These are phyloP conservation scores for Heliocidaris tuberculata DNA, from an alignment of 35 echinoderm and acorn worm genomes.

Conservation along the genomic window DNA sequence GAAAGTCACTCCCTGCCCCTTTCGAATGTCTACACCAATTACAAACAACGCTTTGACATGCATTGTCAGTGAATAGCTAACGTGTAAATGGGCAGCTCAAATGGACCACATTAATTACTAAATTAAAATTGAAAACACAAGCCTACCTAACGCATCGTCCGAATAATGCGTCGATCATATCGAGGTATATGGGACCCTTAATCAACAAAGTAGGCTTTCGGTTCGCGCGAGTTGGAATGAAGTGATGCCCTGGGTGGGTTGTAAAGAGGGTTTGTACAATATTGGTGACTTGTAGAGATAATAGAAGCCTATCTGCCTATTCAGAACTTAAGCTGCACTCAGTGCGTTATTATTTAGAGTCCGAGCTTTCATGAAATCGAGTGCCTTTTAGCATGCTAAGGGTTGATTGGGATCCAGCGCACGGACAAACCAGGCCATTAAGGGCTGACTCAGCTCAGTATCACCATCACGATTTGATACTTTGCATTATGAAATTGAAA, in stretches of 20 bases:
- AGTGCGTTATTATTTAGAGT: neutral
- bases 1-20: too few relatives aligned
- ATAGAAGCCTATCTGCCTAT: neutral
- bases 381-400: neutral
- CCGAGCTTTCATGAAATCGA: neutral
- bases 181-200: too few relatives aligned
- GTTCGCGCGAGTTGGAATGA: neutral
- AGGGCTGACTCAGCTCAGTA: neutral
- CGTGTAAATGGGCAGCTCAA: too few relatives aligned
- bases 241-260: neutral
- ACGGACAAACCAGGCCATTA: neutral
- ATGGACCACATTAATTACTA: too few relatives aligned
- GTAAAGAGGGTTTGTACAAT: neutral
- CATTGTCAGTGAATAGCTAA: neutral
- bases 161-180: neutral
- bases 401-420: neutral
- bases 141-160: neutral
- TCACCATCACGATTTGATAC: neutral
- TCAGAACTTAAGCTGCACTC: neutral
- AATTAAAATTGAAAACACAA: neutral
- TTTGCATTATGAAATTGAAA: neutral
- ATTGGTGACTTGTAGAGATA: neutral
- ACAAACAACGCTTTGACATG: neutral
- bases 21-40: neutral
- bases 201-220: neutral